Evolutionary conservation across 2,888 invertebrate species (phyloP).

Genomic region (Tetragonisca angustula): DNA sequence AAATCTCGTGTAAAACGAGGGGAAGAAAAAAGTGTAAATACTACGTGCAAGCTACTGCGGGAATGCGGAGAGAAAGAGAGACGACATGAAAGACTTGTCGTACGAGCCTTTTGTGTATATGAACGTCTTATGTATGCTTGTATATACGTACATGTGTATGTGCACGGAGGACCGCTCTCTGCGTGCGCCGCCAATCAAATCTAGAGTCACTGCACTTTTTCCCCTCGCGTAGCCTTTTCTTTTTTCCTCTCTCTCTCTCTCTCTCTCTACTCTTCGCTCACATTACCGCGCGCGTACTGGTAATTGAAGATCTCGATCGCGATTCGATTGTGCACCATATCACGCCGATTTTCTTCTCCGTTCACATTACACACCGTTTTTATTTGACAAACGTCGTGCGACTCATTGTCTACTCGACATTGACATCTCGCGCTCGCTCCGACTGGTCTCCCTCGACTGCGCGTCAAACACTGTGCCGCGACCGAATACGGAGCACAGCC

Average conservation of each 20-base stretch:
- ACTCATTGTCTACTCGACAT: constrained; percentile 62
- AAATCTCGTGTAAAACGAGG: constrained; percentile 51
- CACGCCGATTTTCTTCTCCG: constrained; percentile 47
- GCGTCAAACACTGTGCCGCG: constrained; percentile 32
- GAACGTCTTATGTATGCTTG: constrained; percentile 21
- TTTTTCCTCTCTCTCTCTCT: neutral
- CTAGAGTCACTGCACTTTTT: constrained; percentile 61
- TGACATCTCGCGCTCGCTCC: constrained; percentile 45
- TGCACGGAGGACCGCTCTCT: constrained; percentile 60
- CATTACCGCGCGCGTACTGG: constrained; percentile 54
- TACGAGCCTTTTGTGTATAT: constrained; percentile 42
- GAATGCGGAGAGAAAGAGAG: constrained; percentile 53
- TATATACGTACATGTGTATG: constrained; percentile 29
- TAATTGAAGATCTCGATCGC: constrained; percentile 14
- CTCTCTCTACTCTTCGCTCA: constrained; percentile 42
- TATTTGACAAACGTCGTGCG: constrained; percentile 41
- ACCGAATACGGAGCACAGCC: constrained; percentile 33
- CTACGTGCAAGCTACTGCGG: constrained; percentile 56
- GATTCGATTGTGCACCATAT: constrained; percentile 47
- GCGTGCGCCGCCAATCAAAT: constrained; percentile 64
- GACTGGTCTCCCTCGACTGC: constrained; percentile 48
- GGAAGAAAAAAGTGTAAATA: constrained; percentile 47
- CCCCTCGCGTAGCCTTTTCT: constrained; percentile 12
- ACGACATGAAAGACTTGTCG: constrained; percentile 37
- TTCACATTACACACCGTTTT: constrained; percentile 58